Evolutionary conservation across 2,888 invertebrate species (phyloP).

Genomic region (Clivina fossor): DNA sequence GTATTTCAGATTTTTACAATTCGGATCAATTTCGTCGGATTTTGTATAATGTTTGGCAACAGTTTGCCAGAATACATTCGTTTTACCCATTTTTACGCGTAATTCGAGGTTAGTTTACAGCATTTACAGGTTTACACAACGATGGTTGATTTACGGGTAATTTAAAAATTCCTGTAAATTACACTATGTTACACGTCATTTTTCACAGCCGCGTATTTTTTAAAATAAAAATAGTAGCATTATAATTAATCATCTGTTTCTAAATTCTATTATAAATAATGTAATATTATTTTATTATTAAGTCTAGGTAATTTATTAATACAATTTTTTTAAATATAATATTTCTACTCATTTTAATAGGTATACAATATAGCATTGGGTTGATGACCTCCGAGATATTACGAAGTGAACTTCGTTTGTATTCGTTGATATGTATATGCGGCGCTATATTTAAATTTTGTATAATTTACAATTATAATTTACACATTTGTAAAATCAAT

Average conservation of each 20-base stretch:
- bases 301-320: neutral
- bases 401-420: neutral
- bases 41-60: slow-evolving; percentile 3
- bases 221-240: neutral
- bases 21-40: neutral
- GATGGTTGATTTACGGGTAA: neutral
- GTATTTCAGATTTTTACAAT: neutral
- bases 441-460: no score
- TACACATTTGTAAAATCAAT: no score
- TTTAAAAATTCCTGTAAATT: slow-evolving; percentile 4
- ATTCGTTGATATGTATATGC: neutral
- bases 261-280: no score
- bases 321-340: neutral
- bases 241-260: no score
- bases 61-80: neutral
- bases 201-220: neutral
- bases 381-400: neutral
- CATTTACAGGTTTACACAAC: neutral
- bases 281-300: neutral
- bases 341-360: neutral
- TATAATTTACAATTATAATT: no score
- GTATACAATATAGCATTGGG: neutral
- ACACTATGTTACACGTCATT: neutral
- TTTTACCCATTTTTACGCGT: slow-evolving; percentile 7
- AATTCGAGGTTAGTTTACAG: neutral